Conservation (phyloP, 2,113 vertebrate genomes). For the Prionailurus bengalensis region DNA sequence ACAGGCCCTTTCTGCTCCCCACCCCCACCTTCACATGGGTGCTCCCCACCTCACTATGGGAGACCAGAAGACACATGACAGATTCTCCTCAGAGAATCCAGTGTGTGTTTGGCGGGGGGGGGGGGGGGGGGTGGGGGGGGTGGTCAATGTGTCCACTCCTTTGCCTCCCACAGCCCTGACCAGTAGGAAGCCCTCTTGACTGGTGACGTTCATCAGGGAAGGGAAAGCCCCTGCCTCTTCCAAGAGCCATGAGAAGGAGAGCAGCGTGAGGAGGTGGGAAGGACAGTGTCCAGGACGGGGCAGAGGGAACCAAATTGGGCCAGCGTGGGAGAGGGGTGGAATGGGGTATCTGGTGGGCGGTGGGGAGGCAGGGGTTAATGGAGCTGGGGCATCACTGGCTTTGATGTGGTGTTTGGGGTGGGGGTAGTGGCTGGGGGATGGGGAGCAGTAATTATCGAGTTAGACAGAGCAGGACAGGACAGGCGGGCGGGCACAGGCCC, state of each 20-base stretch:
- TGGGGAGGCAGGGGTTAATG: constrained; percentile 82
- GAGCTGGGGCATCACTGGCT: constrained; percentile 76
- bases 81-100: background rate
- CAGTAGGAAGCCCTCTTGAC: background rate
- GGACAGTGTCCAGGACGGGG: background rate
- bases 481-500: constrained; percentile 83
- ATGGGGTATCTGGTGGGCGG: constrained; percentile 45
- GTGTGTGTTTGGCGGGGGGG: too few relatives aligned
- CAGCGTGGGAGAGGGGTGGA: background rate
- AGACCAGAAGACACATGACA: background rate
- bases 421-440: constrained; percentile 76
- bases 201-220: background rate
- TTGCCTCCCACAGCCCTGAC: background rate
- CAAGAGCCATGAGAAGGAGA: background rate
- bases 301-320: background rate
- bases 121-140: background rate
- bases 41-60: background rate
- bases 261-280: background rate
- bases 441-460: constrained; percentile 83
- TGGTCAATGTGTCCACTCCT: background rate
- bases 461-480: constrained; percentile 84
- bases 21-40: background rate
- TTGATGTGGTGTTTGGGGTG: constrained; percentile 79
- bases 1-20: background rate
- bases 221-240: background rate